phyloP scores from a whole-genome alignment of 53 echinoderm and acorn worm genomes.

The Stichopus horrens region DNA sequence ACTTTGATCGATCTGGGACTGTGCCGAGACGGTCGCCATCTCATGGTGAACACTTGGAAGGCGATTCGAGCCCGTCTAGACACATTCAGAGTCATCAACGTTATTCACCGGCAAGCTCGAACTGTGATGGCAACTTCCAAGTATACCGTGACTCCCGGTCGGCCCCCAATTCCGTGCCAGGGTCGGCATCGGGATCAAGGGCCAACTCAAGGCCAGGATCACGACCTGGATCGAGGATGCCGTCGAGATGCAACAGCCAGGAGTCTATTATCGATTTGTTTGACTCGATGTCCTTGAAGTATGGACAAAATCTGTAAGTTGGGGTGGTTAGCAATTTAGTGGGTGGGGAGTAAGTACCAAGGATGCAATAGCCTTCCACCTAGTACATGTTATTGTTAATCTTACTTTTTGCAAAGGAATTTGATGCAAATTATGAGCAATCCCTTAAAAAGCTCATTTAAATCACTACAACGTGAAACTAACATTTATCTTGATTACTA shows the following conservation, averaged over 20 bases:
- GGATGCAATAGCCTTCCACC: too few species aligned
- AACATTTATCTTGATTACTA: too few species aligned
- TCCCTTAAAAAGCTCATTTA: too few species aligned
- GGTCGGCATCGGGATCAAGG: slow-evolving; percentile 69
- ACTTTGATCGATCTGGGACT: slow-evolving; percentile 60
- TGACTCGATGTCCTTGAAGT: slow-evolving; percentile 78
- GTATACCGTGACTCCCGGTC: slow-evolving; percentile 52
- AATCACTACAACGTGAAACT: too few species aligned
- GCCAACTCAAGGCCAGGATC: slow-evolving; percentile 80
- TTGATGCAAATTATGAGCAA: too few species aligned
- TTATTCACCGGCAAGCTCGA: background rate
- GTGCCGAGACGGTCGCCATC: slow-evolving; percentile 46
- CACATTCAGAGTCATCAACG: slow-evolving; percentile 21
- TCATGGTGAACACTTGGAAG: slow-evolving; percentile 39
- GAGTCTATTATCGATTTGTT: slow-evolving; percentile 95
- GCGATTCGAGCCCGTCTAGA: slow-evolving; percentile 25
- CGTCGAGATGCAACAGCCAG: slow-evolving; percentile 86
- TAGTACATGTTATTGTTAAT: too few species aligned
- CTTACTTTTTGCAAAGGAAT: too few species aligned
- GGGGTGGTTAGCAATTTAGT: background rate
- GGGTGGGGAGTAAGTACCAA: background rate
- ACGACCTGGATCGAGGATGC: slow-evolving; percentile 71
- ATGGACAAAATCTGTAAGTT: slow-evolving; percentile 63
- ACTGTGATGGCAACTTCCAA: slow-evolving; percentile 13
- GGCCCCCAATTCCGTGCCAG: slow-evolving; percentile 47